A percentile compares a stretch with the other conserved stretches of the same genome.
phyloP scores from a whole-genome alignment of 1,140 invertebrate genomes.

The Bombus waltoni region DNA sequence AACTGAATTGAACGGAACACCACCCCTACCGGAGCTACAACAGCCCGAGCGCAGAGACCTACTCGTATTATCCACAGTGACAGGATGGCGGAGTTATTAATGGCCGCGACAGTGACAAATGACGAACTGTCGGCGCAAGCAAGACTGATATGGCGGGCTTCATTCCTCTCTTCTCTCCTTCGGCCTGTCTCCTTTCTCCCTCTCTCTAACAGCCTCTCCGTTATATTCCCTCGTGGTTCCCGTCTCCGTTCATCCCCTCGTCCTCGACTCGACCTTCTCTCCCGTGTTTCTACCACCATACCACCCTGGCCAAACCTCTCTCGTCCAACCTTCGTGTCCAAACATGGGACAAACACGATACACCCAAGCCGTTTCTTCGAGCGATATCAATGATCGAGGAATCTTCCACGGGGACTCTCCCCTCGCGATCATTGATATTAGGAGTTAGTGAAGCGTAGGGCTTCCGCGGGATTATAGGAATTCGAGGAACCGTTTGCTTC shows the following conservation, averaged over 20 bases:
- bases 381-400: slow-evolving; percentile 64
- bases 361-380: slow-evolving; percentile 55
- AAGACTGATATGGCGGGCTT: slow-evolving; percentile 83
- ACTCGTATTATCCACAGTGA: slow-evolving; percentile 83
- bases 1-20: slow-evolving; percentile 80
- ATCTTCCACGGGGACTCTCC: slow-evolving; percentile 18
- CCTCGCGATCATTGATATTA: slow-evolving; percentile 56
- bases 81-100: slow-evolving; percentile 83
- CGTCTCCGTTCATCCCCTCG: slow-evolving; percentile 60
- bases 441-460: not conserved
- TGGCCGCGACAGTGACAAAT: slow-evolving; percentile 83
- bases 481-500: not conserved
- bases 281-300: slow-evolving; percentile 31
- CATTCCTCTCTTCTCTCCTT: slow-evolving; percentile 75
- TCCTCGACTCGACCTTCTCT: slow-evolving; percentile 55
- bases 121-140: slow-evolving; percentile 84
- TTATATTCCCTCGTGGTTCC: slow-evolving; percentile 61
- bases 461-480: slow-evolving; percentile 31
- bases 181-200: slow-evolving; percentile 59
- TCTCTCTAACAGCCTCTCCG: slow-evolving; percentile 42
- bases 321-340: slow-evolving; percentile 48
- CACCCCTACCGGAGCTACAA: slow-evolving; percentile 78
- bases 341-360: slow-evolving; percentile 49
- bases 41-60: slow-evolving; percentile 77
- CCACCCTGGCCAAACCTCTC: slow-evolving; percentile 45